Base-by-base conservation (phyloP, 2,113 vertebrate species). In the Strigops habroptila region DNA sequence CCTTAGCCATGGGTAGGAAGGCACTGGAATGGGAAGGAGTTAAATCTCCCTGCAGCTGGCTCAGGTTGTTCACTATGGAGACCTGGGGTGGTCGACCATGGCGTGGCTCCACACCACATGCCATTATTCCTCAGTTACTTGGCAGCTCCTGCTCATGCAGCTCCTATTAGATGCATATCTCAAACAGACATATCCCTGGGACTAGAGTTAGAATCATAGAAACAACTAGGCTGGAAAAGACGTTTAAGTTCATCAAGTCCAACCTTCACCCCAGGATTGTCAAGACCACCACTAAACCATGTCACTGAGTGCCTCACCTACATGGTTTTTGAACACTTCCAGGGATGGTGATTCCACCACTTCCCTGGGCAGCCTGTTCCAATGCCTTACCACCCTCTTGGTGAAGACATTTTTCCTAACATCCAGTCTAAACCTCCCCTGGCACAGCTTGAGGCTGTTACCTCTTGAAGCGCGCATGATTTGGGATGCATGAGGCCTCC, bases 41-140 rank as follows among this genome's bases (percentile, higher is more conserved):
- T 41, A 31, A 77, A 87, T 19, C 28, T 77, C 23, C 51, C 27
- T n/a, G 76, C 60, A 78, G 51, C 37, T 68, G 63, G 12, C 15
- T 65, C 49, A 91, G 41, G 39, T 24, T 2, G 3, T 46, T 92
- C 21, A 76, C 64, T 6, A 1, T 43, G 92, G 7, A 59, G 15
- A 70, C 0, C 1, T 35, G 19, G 16, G 1, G 14, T 70, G 33
- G 46, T 22, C 7, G 1, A n/a, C 21, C 1, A 0, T 51, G 35
- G 22, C 18, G 70, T 49, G 12, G 27, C 48, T 69, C 35, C 14
- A 6, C 30, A 68, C 15, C 24, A 43, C 27, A 44, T 10, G 9
- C 18, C 35, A 17, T 52, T 43, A 77, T 31, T 73, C 60, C 43
- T 70, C 46, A 24, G n/a, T 22, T 51, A 59, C 49, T 44, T 49